Evolutionary conservation across 2,113 vertebrate species (phyloP), one percentile per base, ranked within the genome.

Genomic region (Pterocles orientalis): DNA sequence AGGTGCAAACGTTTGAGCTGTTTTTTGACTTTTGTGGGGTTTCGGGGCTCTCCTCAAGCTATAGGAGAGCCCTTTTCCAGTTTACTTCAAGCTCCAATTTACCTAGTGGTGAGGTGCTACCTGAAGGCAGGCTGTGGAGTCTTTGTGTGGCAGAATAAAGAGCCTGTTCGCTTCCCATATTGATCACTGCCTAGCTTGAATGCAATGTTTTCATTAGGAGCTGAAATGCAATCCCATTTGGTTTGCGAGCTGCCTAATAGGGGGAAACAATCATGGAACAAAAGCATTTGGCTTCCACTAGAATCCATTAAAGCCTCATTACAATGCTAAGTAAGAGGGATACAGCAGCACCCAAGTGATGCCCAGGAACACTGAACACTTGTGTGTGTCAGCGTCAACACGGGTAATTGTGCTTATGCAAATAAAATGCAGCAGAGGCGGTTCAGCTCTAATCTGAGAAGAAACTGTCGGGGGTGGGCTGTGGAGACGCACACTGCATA

Each of bases 261-360:
- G 41, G 79, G 54, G 85, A 95, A 85, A 86, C 72, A 94, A 65
- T 82, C 26, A 9, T 36, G 54, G 82, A 96, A 96, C 70, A 92
- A 94, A 96, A 94, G 58, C 73, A 34, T 92, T 97, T 96, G 93
- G 77, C 82, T 97, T 94, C 76, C 72, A 68, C 39, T 70, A 47
- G 94, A 96, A 96, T 94, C 76, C 25, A 76, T 96, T 90, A 96
- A 94, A 91, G 41, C 80, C 64, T 93, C 58, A 92, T 97, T 94
- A 56, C 18, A 72, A 36, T 57, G 58, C 94, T 57, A 82, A 96
- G 70, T 93, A 54, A 86, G 76, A 84, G 73, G 69, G 80, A 58
- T 88, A 24, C 56, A 61, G 65, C 75, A 82, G 93, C 73, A 90
- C 58, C 65, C 68, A 82, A 91, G 89, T 60, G 85, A 84, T 96